Base-by-base conservation (phyloP, 2,797 vertebrate species). In the Botia almorhae region DNA sequence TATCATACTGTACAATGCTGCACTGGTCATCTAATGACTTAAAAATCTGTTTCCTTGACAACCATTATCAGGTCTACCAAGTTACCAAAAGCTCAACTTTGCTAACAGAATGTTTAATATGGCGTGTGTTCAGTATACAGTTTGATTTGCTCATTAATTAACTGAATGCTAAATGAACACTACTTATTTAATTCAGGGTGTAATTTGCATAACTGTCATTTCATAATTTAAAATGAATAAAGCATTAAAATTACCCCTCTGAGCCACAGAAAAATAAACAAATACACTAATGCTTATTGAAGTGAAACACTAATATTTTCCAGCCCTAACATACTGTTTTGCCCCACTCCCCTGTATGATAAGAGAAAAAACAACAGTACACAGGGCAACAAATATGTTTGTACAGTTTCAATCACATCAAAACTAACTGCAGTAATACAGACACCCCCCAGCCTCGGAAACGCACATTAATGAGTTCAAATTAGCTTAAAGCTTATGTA, bases 401-500 rank as follows among this genome's bases (percentile, higher is more conserved):
- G 88, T 88, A 86, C 92, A 91, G 91, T 88, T 92, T 82, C 82
- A 72, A 85, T 91, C 82, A 79, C 87, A 92, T 92, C 82, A 82
- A 74, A 88, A 81, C 82, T 86, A 83, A 91, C 89, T 79, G 80
- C 80, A 84, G 84, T 87, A 90, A 91, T 89, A 87, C 8, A 84
- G 90, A 87, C 90, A 87, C 90, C 92, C 87, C 82, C 87, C 84
- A 2, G 89, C 90, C 89, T 86, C 87, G 87, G 86, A 85, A 90
- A 90, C 88, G 87, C 56, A 88, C 84, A 87, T 88, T 94, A 93
- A 94, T 92, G 90, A 92, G 88, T 87, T 87, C 87, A 93, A 93
- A 93, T 93, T 87, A 92, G 92, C 91, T 93, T 86, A 81, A 87
- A 89, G 90, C 87, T 88, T 88, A 89, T 89, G 88, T 90, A 89